Evolutionary conservation across 1,140 invertebrate genomes (phyloP).

Genomic region (Stegodyphus dumicola): DNA sequence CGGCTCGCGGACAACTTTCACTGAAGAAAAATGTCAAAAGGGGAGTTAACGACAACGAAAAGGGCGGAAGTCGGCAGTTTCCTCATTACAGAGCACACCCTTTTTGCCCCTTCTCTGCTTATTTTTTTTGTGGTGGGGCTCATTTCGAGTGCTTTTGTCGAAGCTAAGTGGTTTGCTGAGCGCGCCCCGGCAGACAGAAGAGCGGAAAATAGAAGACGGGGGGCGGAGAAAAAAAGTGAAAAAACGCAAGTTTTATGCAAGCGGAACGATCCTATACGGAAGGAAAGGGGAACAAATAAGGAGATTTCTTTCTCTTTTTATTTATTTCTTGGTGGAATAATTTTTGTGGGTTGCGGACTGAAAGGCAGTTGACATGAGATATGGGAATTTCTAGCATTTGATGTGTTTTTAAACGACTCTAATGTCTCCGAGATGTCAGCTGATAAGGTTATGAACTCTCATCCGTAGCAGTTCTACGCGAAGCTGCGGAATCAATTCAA

Average conservation of each 20-base stretch:
- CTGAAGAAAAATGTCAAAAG: slow-evolving; percentile 2
- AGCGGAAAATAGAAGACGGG: slow-evolving; percentile 44
- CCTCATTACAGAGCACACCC: slow-evolving; percentile 25
- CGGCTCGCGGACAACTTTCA: slow-evolving; percentile 37
- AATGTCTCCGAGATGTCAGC: background rate
- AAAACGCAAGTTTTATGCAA: background rate
- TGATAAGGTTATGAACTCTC: background rate
- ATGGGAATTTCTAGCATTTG: slow-evolving; percentile 15
- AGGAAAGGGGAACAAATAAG: slow-evolving; percentile 34
- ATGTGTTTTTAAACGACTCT: slow-evolving; percentile 21
- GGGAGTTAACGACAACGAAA: slow-evolving; percentile 5
- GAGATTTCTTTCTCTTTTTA: slow-evolving; percentile 1
- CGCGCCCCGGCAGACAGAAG: slow-evolving; percentile 35
- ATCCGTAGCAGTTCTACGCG: background rate
- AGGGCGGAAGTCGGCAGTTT: slow-evolving; percentile 53
- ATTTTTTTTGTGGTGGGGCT: slow-evolving; percentile 23
- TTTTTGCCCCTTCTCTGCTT: background rate
- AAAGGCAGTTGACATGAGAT: slow-evolving; percentile 30
- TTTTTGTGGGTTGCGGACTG: slow-evolving; percentile 39
- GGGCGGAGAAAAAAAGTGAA: background rate
- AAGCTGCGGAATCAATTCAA: background rate
- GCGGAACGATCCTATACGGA: slow-evolving; percentile 40
- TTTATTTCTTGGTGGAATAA: background rate
- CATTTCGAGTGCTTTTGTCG: slow-evolving; percentile 20
- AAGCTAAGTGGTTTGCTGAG: slow-evolving; percentile 41